phyloP scores from a whole-genome alignment of 2,888 invertebrate species.

The Eremobia ochroleuca region DNA sequence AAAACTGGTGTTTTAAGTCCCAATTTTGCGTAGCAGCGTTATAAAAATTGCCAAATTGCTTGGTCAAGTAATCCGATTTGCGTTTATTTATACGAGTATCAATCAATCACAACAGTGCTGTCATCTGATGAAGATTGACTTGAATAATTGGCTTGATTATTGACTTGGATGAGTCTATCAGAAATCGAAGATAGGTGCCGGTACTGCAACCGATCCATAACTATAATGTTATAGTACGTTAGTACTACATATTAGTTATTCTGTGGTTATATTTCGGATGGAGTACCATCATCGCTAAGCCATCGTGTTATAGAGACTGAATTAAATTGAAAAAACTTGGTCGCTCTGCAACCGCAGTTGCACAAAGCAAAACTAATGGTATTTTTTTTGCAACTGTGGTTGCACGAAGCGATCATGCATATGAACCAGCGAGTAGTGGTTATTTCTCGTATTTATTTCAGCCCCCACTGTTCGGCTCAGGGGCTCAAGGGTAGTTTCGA shows the following conservation, averaged over 20 bases:
- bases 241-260: too few species aligned
- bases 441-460: background rate
- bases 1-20: background rate
- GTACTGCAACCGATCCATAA: background rate
- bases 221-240: background rate
- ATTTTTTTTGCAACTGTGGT: too few species aligned
- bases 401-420: too few species aligned
- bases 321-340: too few species aligned
- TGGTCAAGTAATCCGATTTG: background rate
- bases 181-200: background rate
- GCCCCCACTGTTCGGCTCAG: background rate
- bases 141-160: too few species aligned
- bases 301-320: background rate
- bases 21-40: background rate
- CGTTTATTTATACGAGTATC: constrained; percentile 6
- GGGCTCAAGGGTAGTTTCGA: background rate
- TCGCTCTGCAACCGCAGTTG: too few species aligned
- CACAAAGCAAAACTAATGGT: too few species aligned
- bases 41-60: constrained; percentile 1
- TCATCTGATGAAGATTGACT: constrained; percentile 5
- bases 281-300: background rate
- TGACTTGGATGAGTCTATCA: background rate
- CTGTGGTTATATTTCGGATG: too few species aligned
- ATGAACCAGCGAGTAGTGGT: too few species aligned
- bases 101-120: constrained; percentile 14